Evolutionary conservation across 2,888 invertebrate genomes (phyloP), one percentile per base, ranked within the genome.

Genomic region (Endotricha flammealis): DNA sequence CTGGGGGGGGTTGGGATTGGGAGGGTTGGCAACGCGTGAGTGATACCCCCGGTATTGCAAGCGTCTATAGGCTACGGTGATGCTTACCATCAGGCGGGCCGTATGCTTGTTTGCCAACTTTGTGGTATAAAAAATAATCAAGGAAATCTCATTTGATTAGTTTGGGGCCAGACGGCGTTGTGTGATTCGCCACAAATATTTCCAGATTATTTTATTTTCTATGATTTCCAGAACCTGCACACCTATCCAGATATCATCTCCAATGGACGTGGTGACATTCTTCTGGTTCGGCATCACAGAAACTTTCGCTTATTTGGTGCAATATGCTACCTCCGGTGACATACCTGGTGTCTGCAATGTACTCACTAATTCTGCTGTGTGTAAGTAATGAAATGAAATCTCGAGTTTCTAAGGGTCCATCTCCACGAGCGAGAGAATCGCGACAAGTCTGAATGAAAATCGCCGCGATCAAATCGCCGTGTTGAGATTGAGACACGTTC

Each of bases 221-320:
- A 7, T 16, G 11, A 20, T 6, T 34, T 30, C 27, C 56, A 88
- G 88, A 32, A 83, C 82, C 0, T 88, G 87, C 44, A 41, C 66
- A 0, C 46, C 59, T 0, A 46, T 87, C 3, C 51, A 68, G 5
- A 48, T 63, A 0, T 34, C 53, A 1, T 48, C 53, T 0, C 58
- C 68, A 0, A 52, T 81, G 38, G 85, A 87, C 55, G 36, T 68
- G 8, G 73, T 77, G 1, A 75, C 82, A 0, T 83, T 86, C 69
- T 76, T 67, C 66, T 79, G 77, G 78, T 77, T 54, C 51, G 76
- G 76, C 8, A 66, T 86, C 43, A 73, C 75, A 17, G 76, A 78
- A 45, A 57, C 69, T 0, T 77, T 85, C 54, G 79, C 82, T 0
- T 57, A 58, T 27, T 50, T 87, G 12, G 83, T 82, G 30, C 81